Evolutionary conservation across 1,140 invertebrate genomes (phyloP).

Genomic region (Lepidurus couesii): DNA sequence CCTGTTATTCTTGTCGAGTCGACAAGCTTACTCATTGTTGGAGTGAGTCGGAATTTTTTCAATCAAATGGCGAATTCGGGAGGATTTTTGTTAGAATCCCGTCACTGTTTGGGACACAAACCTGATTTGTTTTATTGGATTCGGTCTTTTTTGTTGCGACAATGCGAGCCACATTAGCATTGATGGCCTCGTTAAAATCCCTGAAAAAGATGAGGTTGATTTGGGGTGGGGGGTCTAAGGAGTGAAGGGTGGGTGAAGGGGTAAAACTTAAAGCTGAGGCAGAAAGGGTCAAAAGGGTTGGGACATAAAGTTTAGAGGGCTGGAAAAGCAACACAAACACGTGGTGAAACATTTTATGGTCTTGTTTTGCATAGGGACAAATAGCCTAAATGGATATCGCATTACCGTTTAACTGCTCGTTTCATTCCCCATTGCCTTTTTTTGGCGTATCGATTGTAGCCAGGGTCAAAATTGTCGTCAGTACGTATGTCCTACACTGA

Average conservation of each 20-base stretch:
- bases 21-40: no score
- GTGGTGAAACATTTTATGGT: conserved; percentile 5
- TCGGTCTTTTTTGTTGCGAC: neutral
- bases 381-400: conserved; percentile 9
- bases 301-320: neutral
- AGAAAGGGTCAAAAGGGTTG: neutral
- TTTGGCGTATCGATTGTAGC: neutral
- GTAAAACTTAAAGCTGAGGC: neutral
- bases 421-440: conserved; percentile 1
- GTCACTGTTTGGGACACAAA: no score
- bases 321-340: neutral
- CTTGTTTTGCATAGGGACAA: conserved; percentile 15
- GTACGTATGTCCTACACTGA: neutral
- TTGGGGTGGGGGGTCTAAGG: neutral
- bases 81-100: no score
- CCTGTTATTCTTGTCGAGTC: no score
- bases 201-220: neutral
- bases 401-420: conserved; percentile 18
- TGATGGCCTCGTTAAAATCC: neutral
- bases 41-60: no score
- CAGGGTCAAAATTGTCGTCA: neutral
- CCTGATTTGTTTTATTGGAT: no score
- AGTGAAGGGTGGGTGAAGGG: neutral
- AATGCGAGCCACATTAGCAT: neutral
- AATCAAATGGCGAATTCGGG: no score